Base-by-base conservation (phyloP, 2,888 invertebrate species). In the Coenonympha arcania region DNA sequence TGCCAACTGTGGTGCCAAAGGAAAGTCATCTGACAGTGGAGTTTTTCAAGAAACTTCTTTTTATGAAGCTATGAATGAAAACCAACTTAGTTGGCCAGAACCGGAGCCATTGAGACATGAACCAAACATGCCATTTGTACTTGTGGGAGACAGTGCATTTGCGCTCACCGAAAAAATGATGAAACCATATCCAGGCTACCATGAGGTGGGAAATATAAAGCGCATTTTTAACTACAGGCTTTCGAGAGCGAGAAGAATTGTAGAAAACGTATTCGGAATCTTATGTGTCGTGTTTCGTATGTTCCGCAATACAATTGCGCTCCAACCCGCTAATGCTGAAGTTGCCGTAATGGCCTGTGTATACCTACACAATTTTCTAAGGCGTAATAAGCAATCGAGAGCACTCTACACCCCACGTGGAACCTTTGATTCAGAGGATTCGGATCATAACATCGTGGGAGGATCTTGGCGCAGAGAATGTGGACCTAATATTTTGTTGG, bases 251-350 rank as follows among this genome's bases (percentile, higher is more conserved):
- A 50, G 63, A 31, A 58, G 57, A 40, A 57, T 58, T 46, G 36
- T n/a, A 26, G 24, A 24, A 24, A 24, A 24, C 8, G 24, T 24
- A 1, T 24, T 24, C 8, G 24, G 24, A 2, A 24, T 24, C 2
- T 26, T 61, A 45, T 52, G 58, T 56, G 56, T 55, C 20, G 62
- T 64, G 16, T 66, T 67, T 46, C 61, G 65, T 46, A 52, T 65
- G 55, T 56, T 64, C 43, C 44, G 48, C 24, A 60, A 55, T 50
- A 55, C 63, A 24, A 64, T 65, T 45, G 48, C 59, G 11, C 44
- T 65, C 31, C 52, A 53, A 50, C 61, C 60, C 34, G 45, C 53
- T 36, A 63, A 61, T 55, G 54, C 51, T 56, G 56, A 61, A 57
- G 46, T 59, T 22, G 50, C 54, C n/a, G 51, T 57, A 48, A 55